Evolutionary conservation across 2,113 vertebrate genomes (phyloP).

Genomic region (Mus musculus): GRCm39 chr6:5932501-5933000

Average conservation of each 20-base stretch:
- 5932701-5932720: background rate
- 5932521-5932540: background rate
- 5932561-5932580: background rate
- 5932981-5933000: background rate
- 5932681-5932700: background rate
- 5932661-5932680: background rate
- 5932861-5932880: background rate
- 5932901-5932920: background rate
- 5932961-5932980: background rate
- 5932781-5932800: background rate
- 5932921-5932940: background rate
- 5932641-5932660: background rate
- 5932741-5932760: background rate
- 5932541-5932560: background rate
- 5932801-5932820: background rate
- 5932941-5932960: background rate
- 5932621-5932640: background rate
- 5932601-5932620: background rate
- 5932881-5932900: background rate
- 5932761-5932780: background rate
- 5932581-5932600: background rate
- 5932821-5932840: background rate
- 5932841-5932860: background rate
- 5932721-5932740: background rate
- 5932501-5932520: background rate